Evolutionary conservation across 1,140 invertebrate genomes (phyloP), one percentile per base, ranked within the genome.

Genomic region (Temnothorax curvispinosus): DNA sequence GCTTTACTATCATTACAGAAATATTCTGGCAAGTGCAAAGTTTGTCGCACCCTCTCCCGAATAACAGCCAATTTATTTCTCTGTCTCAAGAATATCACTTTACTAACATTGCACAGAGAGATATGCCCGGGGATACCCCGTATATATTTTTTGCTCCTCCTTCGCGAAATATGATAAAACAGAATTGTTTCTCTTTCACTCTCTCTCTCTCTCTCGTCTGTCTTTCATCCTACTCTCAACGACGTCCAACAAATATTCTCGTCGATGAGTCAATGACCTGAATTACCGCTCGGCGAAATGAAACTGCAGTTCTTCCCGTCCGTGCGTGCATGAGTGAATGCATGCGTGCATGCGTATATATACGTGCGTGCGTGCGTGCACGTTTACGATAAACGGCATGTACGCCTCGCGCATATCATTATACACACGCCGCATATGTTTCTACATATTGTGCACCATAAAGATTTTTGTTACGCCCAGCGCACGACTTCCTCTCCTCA

Each of bases 401-500:
- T 74, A 74, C 69, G 86, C 71, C 32, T 84, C 71, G 72, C 62
- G 77, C 88, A 88, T 89, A 88, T 88, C 69, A 50, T 88, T 80
- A 89, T 82, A 81, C 74, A 85, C 58, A 87, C 54, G 62, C 69
- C 76, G 32, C 76, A 50, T 50, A 67, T 50, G 32, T 86, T 87
- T 89, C 77, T 89, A 71, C 76, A 71, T 82, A 86, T 86, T 72
- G 71, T 71, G 71, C 15, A 44, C 32, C 69, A 50, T 47, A 72
- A 67, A 64, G 84, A 89, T 89, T 88, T 88, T 88, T 88, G 88
- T 89, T 88, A 90, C 76, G 88, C 76, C 85, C 54, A 60, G 88
- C 47, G n/a, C 47, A 82, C 62, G 69, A 62, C 71, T 87, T 90
- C 88, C 88, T 82, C 86, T 82, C 54, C 62, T 87, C 52, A 18